These are phyloP conservation scores for Neodiprion fabricii DNA, from an alignment of 1,140 invertebrate species.

Conservation along the genomic window DNA sequence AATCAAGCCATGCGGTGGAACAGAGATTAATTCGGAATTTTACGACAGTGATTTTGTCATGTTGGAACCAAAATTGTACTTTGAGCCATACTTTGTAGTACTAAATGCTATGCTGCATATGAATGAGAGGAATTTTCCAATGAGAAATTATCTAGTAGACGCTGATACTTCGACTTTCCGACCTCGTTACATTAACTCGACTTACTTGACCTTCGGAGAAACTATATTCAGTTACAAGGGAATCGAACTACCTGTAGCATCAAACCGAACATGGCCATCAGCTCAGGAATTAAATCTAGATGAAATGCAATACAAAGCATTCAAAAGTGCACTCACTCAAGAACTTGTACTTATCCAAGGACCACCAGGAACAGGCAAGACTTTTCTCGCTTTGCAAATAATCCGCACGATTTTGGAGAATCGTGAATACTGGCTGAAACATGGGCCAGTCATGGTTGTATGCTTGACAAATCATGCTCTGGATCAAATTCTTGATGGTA, in stretches of 20 bases:
- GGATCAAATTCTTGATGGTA: conserved; percentile 86
- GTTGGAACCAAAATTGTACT: conserved; percentile 72
- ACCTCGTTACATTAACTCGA: background rate
- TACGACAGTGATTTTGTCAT: conserved; percentile 61
- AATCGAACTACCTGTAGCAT: background rate
- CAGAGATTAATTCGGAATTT: conserved; percentile 36
- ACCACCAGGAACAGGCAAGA: conserved; percentile 64
- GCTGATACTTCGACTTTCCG: background rate
- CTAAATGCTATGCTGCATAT: conserved; percentile 67
- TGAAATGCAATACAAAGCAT: conserved; percentile 66
- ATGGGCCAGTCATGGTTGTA: conserved; percentile 74
- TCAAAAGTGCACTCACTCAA: conserved; percentile 64
- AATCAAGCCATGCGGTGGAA: background rate
- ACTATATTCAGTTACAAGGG: too few relatives aligned
- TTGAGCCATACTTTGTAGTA: conserved; percentile 72
- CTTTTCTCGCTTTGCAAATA: conserved; percentile 73
- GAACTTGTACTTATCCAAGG: conserved; percentile 77
- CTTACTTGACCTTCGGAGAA: background rate
- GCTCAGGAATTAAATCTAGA: conserved; percentile 59
- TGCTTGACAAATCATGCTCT: conserved; percentile 89
- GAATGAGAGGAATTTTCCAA: conserved; percentile 39
- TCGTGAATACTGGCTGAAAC: conserved; percentile 21
- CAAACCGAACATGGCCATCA: background rate
- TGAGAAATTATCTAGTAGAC: background rate
- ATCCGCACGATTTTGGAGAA: conserved; percentile 67